Evolutionary conservation across 2,797 vertebrate species (phyloP), one percentile per base, ranked within the genome.

Genomic region (Carapus acus): DNA sequence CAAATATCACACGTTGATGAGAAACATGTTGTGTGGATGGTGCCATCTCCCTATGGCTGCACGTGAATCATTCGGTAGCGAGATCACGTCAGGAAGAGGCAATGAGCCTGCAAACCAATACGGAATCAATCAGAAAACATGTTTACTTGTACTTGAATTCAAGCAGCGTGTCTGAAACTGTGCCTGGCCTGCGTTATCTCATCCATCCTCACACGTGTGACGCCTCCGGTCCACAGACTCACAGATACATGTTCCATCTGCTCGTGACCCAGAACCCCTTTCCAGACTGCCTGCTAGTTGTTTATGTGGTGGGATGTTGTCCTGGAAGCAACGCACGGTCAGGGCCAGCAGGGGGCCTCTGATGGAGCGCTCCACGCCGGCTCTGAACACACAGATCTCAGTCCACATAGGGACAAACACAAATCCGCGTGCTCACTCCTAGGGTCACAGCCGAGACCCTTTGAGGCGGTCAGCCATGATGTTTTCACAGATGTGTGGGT

Each of bases 401-500:
- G 65, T 58, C 60, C 67, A 77, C 40, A 38, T 43, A 59, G 62
- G 72, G 54, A 76, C 73, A 65, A n/a, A 53, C 66, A 69, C 63
- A 34, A 43, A 60, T 42, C 65, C 37, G 37, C 55, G 9, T 69
- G 54, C 73, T 85, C 77, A 85, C 81, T 80, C 77, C 49, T 77
- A 70, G 74, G 79, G 80, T 89, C 66, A 19, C 76, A 76, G 86
- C 81, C 60, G 81, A 88, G 76, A 80, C 77, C 53, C 77, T 90
- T 91, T 91, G 89, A 90, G 90, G 84, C 85, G 86, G 78, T 84
- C 72, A 65, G 69, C 65, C 58, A 63, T 71, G 81, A 74, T 95
- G 91, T 96, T 95, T 96, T 87, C 81, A 92, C 93, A 97, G 93
- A 92, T 97, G 92, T 91, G 82, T 83, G 85, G 58, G 71, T 81